Conservation (phyloP, 1,140 invertebrate genomes). For the Leptestheria dahalacensis region DNA sequence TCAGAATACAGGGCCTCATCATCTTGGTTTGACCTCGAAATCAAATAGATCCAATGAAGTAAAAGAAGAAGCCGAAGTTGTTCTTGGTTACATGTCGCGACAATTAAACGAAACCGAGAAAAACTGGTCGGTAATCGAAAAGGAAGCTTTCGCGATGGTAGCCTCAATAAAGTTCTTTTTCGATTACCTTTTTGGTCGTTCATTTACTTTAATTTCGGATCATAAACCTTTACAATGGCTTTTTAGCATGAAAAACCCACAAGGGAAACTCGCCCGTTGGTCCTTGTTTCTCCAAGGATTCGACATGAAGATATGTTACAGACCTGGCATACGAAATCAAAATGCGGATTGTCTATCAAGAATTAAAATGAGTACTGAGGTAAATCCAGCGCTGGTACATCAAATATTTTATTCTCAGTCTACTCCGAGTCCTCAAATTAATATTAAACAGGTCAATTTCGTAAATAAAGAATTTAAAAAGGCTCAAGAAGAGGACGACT, state of each 20-base stretch:
- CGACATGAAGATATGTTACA: conserved; percentile 13
- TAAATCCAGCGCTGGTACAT: no score
- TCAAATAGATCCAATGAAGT: no score
- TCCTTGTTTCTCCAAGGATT: conserved; percentile 13
- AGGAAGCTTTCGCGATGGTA: conserved; percentile 21
- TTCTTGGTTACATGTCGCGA: conserved; percentile 26
- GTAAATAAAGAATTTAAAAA: neutral
- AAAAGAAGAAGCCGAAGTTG: no score
- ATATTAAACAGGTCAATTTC: neutral
- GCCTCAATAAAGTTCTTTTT: conserved; percentile 21
- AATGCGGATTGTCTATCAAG: conserved; percentile 14
- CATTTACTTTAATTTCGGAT: conserved; percentile 19
- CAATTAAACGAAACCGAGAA: conserved; percentile 20
- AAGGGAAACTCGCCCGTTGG: conserved; percentile 21
- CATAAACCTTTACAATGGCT: conserved; percentile 17
- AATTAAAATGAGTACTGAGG: conserved; percentile 17
- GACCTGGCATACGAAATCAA: conserved; percentile 1
- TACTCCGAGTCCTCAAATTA: neutral
- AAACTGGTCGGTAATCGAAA: conserved; percentile 23
- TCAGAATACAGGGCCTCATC: no score
- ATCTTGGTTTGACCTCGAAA: no score
- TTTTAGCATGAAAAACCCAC: conserved; percentile 27
- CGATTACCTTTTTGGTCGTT: conserved; percentile 19
- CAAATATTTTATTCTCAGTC: no score
- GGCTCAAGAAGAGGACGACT: neutral